phyloP scores from a whole-genome alignment of 2,797 vertebrate species.

The Pseudomugil tenellus region DNA sequence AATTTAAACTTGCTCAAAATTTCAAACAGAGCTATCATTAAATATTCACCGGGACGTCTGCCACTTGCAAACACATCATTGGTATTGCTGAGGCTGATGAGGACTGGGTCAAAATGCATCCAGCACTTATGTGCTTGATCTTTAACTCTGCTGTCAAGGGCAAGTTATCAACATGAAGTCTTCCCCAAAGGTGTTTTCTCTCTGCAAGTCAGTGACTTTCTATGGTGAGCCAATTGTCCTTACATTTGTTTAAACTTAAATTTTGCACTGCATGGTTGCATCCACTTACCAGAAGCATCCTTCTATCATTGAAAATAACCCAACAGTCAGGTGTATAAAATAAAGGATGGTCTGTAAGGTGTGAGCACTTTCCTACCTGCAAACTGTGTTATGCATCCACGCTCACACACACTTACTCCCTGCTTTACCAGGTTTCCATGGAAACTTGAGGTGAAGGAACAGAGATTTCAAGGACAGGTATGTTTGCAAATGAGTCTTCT shows the following conservation, averaged over 20 bases:
- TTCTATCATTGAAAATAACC: conserved; percentile 30
- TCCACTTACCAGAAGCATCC: conserved; percentile 13
- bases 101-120: conserved; percentile 51
- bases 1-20: conserved; percentile 76
- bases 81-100: conserved; percentile 58
- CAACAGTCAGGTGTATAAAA: conserved; percentile 60
- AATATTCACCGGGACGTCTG: conserved; percentile 74
- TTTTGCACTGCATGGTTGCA: conserved; percentile 7
- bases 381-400: conserved; percentile 35
- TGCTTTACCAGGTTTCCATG: conserved; percentile 82
- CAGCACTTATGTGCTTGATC: conserved; percentile 56
- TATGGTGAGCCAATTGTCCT: conserved; percentile 7
- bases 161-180: conserved; percentile 20
- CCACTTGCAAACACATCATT: conserved; percentile 75
- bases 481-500: conserved; percentile 81
- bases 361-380: conserved; percentile 59
- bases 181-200: conserved; percentile 8
- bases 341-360: conserved; percentile 55
- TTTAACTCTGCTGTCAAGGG: conserved; percentile 66
- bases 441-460: conserved; percentile 78
- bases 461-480: conserved; percentile 84
- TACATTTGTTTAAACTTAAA: not conserved
- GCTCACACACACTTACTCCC: conserved; percentile 37
- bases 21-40: conserved; percentile 78
- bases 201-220: conserved; percentile 23